Base-by-base conservation (phyloP, 2,797 vertebrate species). In the Hydrolagus colliei region DNA sequence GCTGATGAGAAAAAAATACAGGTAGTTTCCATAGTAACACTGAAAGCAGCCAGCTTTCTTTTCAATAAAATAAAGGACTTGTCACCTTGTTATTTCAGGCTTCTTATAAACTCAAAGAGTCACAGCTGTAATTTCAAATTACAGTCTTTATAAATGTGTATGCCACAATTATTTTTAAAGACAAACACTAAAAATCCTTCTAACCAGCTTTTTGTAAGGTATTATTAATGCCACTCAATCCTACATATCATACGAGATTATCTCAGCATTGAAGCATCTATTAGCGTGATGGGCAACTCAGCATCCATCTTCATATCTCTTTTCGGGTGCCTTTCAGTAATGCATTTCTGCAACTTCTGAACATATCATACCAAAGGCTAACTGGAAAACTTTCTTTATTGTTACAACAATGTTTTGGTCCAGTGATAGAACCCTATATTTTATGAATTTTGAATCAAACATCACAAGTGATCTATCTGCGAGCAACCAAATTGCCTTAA, bases 71-170 rank as follows among this genome's bases (percentile, higher is more conserved):
- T 84, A 84, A 84, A 84, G 79, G 79, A 84, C 79, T 84, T 84
- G 79, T 84, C 79, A 71, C 79, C 71, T 63, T 84, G 79, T 84
- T 84, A 84, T 84, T 84, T 84, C 79, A 71, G 79, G 79, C 65
- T 84, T 84, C 79, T 84, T 71, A 84, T 84, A 71, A 71, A 84
- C 79, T 84, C 65, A 84, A 71, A 84, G 79, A 84, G 79, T 84
- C 79, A 84, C 79, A 84, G 79, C 79, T 84, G 79, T 84, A 84
- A 84, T 84, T 84, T 84, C 79, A 84, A 84, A 84, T 84, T 84
- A 84, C 71, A 84, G 79, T 84, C 79, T 84, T 84, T 84, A 84
- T 68, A 84, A 84, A 84, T 84, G 79, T 84, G 79, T 41, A 67
- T 41, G 79, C 65, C 79, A 71, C 79, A 84, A 84, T 84, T 84